phyloP scores from a whole-genome alignment of 2,113 vertebrate genomes.

The Ailuropoda melanoleuca region DNA sequence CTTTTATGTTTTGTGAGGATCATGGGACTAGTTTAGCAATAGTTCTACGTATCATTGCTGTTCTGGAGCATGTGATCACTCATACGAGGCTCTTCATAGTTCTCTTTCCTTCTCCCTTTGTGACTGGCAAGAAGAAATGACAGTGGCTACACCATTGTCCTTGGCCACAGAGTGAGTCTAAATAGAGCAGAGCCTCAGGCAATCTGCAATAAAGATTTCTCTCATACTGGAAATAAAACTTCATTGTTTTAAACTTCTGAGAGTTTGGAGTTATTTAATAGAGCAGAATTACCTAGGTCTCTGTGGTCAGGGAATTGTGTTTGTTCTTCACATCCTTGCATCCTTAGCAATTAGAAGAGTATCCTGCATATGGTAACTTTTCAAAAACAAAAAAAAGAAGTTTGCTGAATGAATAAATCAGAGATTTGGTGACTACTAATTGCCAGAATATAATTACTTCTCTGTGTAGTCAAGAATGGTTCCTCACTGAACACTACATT shows the following conservation, averaged over 20 bases:
- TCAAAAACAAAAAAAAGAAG: neutral
- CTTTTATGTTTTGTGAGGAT: neutral
- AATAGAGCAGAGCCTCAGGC: fast-evolving
- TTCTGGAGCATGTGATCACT: neutral
- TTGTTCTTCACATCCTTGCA: neutral
- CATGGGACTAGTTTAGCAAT: neutral
- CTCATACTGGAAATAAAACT: neutral
- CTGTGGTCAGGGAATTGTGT: neutral
- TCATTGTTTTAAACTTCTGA: neutral
- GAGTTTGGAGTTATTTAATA: neutral
- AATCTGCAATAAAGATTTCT: neutral
- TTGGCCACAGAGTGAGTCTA: neutral
- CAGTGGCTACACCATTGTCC: fast-evolving
- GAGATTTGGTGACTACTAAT: neutral
- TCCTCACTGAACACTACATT: neutral
- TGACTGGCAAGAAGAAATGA: neutral
- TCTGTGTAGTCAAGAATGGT: neutral
- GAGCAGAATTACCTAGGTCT: neutral
- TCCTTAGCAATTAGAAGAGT: neutral
- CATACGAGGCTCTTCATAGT: neutral
- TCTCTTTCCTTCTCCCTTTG: neutral
- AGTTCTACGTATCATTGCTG: neutral
- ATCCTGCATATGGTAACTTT: neutral
- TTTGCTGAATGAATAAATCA: neutral
- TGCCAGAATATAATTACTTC: neutral